Conservation (phyloP, 2,113 vertebrate species). For the Conger conger region DNA sequence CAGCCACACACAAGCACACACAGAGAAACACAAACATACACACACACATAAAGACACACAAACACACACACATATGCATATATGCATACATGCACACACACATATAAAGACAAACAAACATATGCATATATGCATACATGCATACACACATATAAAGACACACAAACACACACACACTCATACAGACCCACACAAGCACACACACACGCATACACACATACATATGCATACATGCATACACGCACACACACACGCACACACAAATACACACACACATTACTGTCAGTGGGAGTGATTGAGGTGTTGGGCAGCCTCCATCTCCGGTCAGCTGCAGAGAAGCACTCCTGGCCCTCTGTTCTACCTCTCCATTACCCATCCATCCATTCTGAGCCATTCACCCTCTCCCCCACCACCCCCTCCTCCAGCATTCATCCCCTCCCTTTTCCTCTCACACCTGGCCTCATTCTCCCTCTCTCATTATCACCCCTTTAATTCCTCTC, state of each 20-base stretch:
- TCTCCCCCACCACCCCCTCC: slow-evolving; percentile 23
- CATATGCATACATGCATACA: not conserved
- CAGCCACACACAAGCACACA: too few species aligned
- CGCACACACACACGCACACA: not conserved
- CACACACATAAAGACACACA: too few species aligned
- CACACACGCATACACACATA: not conserved
- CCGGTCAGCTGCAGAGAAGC: too few species aligned
- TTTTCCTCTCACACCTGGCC: slow-evolving; percentile 32
- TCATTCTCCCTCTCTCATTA: slow-evolving; percentile 35
- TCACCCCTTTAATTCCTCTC: not conserved
- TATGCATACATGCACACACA: too few species aligned
- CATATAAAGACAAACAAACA: too few species aligned
- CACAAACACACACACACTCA: too few species aligned
- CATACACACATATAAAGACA: too few species aligned
- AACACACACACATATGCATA: too few species aligned
- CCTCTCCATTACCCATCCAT: slow-evolving; percentile 43
- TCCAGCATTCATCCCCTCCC: slow-evolving; percentile 40
- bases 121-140: too few species aligned
- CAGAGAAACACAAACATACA: too few species aligned
- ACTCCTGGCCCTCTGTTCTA: slow-evolving; percentile 15
- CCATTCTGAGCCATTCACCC: not conserved
- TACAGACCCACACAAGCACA: too few species aligned
- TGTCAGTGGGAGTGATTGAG: not conserved
- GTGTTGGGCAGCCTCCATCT: not conserved
- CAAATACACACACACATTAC: not conserved